Percentiles rank a stretch among this genome's conserved stretches.
Evolutionary conservation across 2,113 vertebrate genomes (phyloP).

Genomic region (Narcine bancroftii): DNA sequence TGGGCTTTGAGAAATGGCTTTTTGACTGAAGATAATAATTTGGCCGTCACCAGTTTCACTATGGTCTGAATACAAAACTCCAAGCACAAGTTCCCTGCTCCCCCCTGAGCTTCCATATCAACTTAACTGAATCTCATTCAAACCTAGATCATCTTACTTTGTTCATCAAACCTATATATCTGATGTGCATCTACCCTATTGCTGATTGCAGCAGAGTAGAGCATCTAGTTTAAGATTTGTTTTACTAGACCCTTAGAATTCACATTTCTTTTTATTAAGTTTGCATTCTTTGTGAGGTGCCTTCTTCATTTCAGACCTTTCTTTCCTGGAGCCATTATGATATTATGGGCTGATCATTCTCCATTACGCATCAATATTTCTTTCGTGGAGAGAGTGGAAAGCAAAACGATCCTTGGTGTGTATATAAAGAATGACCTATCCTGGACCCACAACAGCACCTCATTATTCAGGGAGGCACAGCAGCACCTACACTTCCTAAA

Average conservation of each 20-base stretch:
- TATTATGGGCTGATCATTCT: no score
- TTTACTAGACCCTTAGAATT: background rate
- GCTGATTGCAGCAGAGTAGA: background rate
- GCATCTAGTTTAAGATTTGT: background rate
- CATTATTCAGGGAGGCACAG: no score
- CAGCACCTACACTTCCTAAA: no score
- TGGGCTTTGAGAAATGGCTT: background rate
- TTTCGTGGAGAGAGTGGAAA: no score
- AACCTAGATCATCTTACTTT: no score
- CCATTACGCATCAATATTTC: no score
- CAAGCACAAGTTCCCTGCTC: no score
- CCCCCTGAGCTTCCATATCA: background rate
- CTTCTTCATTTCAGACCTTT: background rate
- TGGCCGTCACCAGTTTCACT: background rate
- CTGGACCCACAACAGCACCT: no score
- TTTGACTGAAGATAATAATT: background rate
- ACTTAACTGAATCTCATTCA: background rate
- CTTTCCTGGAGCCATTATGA: background rate
- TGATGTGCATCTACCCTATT: background rate
- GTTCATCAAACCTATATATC: background rate
- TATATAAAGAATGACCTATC: no score
- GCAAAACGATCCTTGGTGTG: no score
- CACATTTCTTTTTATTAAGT: background rate
- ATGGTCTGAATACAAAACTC: background rate
- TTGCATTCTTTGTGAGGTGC: background rate